Conservation (phyloP, 2,797 vertebrate species). For the Spea hammondii region DNA sequence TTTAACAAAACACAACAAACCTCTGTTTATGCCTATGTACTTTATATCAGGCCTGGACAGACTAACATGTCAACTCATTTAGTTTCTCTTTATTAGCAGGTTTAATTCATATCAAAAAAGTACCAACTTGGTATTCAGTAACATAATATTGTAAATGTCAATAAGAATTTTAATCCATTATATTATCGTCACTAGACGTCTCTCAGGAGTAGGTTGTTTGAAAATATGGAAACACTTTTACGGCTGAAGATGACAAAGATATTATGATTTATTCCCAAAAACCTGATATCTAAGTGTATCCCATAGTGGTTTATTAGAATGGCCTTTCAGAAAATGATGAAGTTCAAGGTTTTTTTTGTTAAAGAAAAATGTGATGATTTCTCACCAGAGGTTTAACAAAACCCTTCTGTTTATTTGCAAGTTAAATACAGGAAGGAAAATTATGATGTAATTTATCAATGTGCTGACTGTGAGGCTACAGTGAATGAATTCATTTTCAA, state of each 20-base stretch:
- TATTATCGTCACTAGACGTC: not conserved
- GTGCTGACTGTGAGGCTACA: not conserved
- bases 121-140: too few species aligned
- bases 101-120: too few species aligned
- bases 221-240: not conserved
- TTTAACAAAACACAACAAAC: too few species aligned
- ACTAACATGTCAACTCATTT: too few species aligned
- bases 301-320: not conserved
- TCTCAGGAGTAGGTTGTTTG: not conserved
- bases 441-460: conserved; percentile 7
- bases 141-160: too few species aligned
- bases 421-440: conserved; percentile 7
- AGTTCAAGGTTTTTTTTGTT: not conserved
- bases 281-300: not conserved
- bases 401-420: not conserved
- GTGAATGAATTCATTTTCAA: not conserved
- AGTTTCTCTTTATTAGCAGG: too few species aligned
- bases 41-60: too few species aligned
- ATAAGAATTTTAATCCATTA: too few species aligned
- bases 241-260: not conserved
- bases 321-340: not conserved
- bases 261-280: not conserved
- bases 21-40: too few species aligned
- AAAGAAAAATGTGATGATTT: not conserved
- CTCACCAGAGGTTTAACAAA: not conserved